Conservation (phyloP, 2,113 vertebrate genomes). For the Halcyon senegalensis region DNA sequence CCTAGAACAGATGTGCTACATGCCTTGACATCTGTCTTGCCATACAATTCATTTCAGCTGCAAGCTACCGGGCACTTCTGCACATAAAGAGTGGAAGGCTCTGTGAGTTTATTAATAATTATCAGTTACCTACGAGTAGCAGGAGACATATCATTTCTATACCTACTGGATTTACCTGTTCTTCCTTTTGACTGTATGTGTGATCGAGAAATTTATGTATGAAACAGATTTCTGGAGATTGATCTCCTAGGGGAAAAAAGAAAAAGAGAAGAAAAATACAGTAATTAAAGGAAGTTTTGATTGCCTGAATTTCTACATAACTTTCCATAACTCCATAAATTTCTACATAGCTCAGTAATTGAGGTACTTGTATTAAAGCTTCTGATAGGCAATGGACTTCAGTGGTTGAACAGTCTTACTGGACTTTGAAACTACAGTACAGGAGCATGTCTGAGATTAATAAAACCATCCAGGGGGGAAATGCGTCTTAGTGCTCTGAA, state of each 20-base stretch:
- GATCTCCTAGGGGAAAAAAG: background rate
- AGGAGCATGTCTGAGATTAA: background rate
- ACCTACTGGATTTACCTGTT: conserved; percentile 17
- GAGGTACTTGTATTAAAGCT: background rate
- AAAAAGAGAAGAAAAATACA: background rate
- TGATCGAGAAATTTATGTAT: background rate
- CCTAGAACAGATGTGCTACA: background rate
- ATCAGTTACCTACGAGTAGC: background rate
- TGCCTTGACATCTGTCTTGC: background rate
- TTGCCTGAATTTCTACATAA: background rate
- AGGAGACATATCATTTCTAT: background rate
- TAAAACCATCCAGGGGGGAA: background rate
- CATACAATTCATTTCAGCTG: background rate
- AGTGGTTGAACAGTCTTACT: background rate
- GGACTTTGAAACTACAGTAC: background rate
- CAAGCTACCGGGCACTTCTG: background rate
- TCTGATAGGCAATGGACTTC: background rate
- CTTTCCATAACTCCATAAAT: background rate
- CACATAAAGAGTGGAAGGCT: background rate
- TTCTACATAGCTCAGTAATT: background rate
- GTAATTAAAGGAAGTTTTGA: background rate
- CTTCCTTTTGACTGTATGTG: background rate
- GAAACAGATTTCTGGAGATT: conserved; percentile 65
- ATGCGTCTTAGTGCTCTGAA: background rate
- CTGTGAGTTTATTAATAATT: background rate